Percentiles rank a stretch among this genome's conserved stretches.
These are phyloP conservation scores for Egretta garzetta DNA, from an alignment of 2,113 vertebrate genomes.

Conservation along the genomic window DNA sequence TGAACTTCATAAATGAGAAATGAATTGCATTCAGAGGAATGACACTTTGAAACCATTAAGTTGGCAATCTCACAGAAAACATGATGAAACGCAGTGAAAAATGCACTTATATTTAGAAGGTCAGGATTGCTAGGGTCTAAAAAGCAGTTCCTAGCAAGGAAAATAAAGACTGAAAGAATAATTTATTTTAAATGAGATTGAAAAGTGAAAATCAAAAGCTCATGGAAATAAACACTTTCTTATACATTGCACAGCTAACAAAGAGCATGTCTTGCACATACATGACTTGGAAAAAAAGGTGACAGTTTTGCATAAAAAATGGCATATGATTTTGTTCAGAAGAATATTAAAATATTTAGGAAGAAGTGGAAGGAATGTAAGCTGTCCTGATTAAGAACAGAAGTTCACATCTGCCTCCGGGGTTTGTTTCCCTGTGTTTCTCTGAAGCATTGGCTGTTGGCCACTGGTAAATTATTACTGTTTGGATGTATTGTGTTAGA, in stretches of 20 bases:
- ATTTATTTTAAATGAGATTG: slow-evolving; percentile 6
- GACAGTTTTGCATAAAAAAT: neutral
- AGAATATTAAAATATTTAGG: neutral
- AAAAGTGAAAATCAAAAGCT: neutral
- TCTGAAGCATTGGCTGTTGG: neutral
- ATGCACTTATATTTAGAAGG: neutral
- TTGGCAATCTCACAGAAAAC: neutral
- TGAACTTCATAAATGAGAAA: neutral
- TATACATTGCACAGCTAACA: neutral
- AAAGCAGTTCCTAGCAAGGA: neutral
- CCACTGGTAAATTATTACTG: neutral
- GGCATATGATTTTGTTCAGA: neutral
- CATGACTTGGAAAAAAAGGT: neutral
- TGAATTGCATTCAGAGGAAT: neutral
- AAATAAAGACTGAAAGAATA: slow-evolving; percentile 18
- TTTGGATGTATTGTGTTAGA: neutral
- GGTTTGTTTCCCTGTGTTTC: neutral
- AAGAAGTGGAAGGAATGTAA: neutral
- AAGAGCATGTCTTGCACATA: neutral
- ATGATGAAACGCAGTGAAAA: neutral
- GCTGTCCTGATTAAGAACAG: neutral
- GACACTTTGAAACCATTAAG: neutral
- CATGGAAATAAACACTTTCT: neutral
- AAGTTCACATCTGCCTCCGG: neutral
- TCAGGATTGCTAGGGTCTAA: neutral